Evolutionary conservation across 2,888 invertebrate species (phyloP), one percentile per base, ranked within the genome.

Genomic region (Orthonychiurus folsomi): DNA sequence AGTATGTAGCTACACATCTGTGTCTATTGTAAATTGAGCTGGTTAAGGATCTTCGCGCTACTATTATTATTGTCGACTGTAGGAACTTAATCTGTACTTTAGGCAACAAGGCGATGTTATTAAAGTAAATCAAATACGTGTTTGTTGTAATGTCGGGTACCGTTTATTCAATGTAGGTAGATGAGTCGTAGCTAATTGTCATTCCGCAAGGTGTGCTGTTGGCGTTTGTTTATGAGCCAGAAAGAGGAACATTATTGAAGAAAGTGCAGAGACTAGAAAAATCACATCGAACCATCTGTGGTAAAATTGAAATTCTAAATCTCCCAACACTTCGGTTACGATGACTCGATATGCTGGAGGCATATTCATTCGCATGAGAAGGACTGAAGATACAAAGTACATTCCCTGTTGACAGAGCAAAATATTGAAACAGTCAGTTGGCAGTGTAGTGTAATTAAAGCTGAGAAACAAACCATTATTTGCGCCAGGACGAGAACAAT

Each of bases 261-360:
- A 91, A 50, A 99, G 78, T 0, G 99, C 97, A 75, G 94, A 94
- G 25, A 99, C 89, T 64, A 99, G 81, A 78, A 99, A 99, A 76
- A 99, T 99, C 2, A 99, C 97, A 78, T 99, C 99, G 77, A 99
- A 99, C 99, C 99, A 99, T 65, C 99, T 84, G 77, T 99, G 99
- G 76, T 99, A 99, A 81, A 99, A 99, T 77, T 93, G 95, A 75
- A 99, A 99, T 78, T 99, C 96, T 66, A 99, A 80, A 76, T 96
- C 96, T 1, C 97, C 99, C 21, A 99, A 78, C 0, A 99, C 97
- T 80, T 88, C 84, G 0, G 89, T 88, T 66, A 91, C 87, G 58
- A 99, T 99, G 56, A 87, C 87, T 48, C 97, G 83, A 78, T 99
- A 99, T 77, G 99, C 94, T 0, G 89, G 85, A 0, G 99, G 99